These are phyloP conservation scores for Megalops atlanticus DNA, from an alignment of 2,113 vertebrate genomes.

Conservation along the genomic window DNA sequence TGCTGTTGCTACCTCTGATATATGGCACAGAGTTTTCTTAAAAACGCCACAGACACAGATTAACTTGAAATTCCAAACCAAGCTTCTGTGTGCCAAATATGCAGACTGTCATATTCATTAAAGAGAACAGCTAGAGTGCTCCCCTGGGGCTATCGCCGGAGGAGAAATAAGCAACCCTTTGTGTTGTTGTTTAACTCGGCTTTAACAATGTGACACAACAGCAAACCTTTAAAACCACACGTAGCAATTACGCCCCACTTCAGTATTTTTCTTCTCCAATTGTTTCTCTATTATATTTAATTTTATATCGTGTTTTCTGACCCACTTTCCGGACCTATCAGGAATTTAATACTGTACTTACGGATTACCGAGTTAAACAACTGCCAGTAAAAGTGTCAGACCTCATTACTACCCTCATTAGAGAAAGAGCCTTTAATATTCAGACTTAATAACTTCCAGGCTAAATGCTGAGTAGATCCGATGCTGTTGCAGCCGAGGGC, in stretches of 20 bases:
- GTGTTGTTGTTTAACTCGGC: conserved; percentile 54
- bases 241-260: conserved; percentile 18
- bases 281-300: conserved; percentile 21
- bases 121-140: conserved; percentile 41
- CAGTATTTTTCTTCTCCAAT: conserved; percentile 21
- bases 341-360: conserved; percentile 22
- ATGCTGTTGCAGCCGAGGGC: conserved; percentile 19
- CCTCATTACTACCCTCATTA: conserved; percentile 66
- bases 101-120: conserved; percentile 39
- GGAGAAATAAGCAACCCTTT: conserved; percentile 45
- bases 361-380: conserved; percentile 20
- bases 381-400: conserved; percentile 68
- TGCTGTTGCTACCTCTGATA: conserved; percentile 16
- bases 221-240: conserved; percentile 44
- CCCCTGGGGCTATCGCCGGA: conserved; percentile 39
- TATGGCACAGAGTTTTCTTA: background rate
- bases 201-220: conserved; percentile 37
- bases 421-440: conserved; percentile 50
- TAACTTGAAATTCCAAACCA: background rate
- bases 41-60: background rate
- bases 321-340: conserved; percentile 28
- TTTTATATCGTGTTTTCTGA: conserved; percentile 40
- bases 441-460: conserved; percentile 61
- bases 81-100: conserved; percentile 35
- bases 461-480: conserved; percentile 45